These are phyloP conservation scores for Nibea albiflora DNA, from an alignment of 2,113 vertebrate genomes.

Conservation along the genomic window DNA sequence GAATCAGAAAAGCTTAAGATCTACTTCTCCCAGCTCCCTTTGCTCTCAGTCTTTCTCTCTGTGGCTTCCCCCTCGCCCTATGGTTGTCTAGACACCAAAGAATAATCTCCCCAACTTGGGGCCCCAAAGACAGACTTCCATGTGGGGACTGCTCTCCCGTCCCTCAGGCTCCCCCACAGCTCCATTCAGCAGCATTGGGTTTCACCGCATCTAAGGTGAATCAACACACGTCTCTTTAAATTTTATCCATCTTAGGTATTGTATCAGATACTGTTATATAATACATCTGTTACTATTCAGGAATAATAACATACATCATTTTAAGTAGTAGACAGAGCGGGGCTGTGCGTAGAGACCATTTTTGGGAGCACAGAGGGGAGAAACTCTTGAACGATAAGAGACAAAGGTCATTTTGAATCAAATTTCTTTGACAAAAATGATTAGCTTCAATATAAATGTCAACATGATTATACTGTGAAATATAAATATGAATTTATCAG, in stretches of 20 bases:
- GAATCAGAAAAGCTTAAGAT: constrained; percentile 44
- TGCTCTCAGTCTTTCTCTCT: constrained; percentile 23
- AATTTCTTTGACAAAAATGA: neutral
- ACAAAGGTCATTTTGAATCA: neutral
- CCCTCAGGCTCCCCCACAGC: constrained; percentile 28
- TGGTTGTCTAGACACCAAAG: constrained; percentile 66
- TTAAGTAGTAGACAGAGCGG: constrained; percentile 16
- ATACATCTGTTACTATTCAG: constrained; percentile 53
- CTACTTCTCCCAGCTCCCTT: constrained; percentile 27
- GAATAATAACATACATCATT: constrained; percentile 57
- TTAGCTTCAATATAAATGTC: neutral
- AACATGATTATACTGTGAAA: neutral
- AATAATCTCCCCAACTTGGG: constrained; percentile 58
- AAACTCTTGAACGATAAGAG: neutral
- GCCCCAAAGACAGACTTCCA: constrained; percentile 64
- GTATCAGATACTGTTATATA: constrained; percentile 49
- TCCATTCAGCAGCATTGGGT: constrained; percentile 44
- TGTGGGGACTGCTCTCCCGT: constrained; percentile 33
- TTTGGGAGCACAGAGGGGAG: constrained; percentile 10
- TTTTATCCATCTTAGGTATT: constrained; percentile 56
- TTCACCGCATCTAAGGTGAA: constrained; percentile 65
- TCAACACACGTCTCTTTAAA: constrained; percentile 47
- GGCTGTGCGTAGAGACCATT: constrained; percentile 30
- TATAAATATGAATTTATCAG: neutral
- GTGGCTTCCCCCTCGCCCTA: constrained; percentile 41